phyloP scores from a whole-genome alignment of 2,113 vertebrate species.

The Pyxicephalus adspersus region DNA sequence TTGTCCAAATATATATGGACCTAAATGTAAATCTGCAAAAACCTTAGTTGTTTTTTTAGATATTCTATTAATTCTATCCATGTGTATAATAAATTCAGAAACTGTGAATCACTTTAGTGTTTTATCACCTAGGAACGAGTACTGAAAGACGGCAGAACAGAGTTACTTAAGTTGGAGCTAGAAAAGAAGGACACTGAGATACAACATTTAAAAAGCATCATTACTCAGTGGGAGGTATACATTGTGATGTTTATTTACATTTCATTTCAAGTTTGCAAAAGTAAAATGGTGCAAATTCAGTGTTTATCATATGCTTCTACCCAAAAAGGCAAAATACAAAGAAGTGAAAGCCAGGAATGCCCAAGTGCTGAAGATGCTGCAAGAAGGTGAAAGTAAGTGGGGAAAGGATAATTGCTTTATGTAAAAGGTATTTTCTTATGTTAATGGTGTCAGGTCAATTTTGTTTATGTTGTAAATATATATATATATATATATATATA shows the following conservation, averaged over 20 bases:
- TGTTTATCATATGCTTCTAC: not conserved
- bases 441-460: no score
- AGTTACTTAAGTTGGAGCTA: slow-evolving; percentile 86
- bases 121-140: slow-evolving; percentile 63
- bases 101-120: not conserved
- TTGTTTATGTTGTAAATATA: no score
- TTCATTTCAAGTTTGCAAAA: no score
- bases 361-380: slow-evolving; percentile 75
- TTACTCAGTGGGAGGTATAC: slow-evolving; percentile 89
- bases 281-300: not conserved
- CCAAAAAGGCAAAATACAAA: slow-evolving; percentile 71
- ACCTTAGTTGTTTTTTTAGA: not conserved
- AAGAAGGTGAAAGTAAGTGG: slow-evolving; percentile 78
- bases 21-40: slow-evolving; percentile 35
- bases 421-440: no score
- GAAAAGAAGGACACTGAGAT: slow-evolving; percentile 93
- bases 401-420: slow-evolving; percentile 6
- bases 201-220: slow-evolving; percentile 80
- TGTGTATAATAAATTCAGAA: no score
- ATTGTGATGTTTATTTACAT: not conserved
- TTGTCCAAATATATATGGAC: not conserved
- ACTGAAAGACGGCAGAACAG: slow-evolving; percentile 81
- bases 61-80: no score
- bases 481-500: no score
- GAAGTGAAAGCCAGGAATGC: slow-evolving; percentile 77